These are phyloP conservation scores for Sterna hirundo DNA, from an alignment of 2,113 vertebrate species.

Conservation along the genomic window DNA sequence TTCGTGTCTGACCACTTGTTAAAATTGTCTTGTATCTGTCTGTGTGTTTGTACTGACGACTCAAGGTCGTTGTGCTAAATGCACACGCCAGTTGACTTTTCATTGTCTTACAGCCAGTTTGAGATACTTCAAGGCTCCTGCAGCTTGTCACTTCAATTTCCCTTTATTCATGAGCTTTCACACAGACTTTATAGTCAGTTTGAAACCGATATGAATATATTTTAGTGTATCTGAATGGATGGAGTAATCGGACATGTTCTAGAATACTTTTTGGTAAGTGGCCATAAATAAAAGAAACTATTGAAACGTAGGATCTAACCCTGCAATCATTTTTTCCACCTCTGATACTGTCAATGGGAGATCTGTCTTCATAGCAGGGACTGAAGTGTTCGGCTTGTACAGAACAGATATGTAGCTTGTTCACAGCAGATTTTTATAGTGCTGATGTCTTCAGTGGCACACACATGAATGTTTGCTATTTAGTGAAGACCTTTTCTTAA, in stretches of 20 bases:
- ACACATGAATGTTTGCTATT: not conserved
- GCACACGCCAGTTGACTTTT: not conserved
- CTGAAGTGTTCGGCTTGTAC: not conserved
- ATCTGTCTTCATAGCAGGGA: not conserved
- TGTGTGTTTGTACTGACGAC: not conserved
- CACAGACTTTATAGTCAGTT: not conserved
- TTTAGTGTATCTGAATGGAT: not conserved
- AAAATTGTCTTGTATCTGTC: not conserved
- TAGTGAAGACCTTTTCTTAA: not conserved
- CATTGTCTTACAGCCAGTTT: not conserved
- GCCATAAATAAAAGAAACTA: not conserved
- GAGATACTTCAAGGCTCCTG: not conserved
- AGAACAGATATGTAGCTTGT: not conserved
- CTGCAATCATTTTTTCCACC: not conserved
- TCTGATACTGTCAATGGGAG: not conserved
- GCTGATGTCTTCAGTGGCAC: not conserved
- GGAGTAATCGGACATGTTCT: not conserved
- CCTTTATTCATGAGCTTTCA: not conserved
- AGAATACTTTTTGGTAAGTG: slow-evolving; percentile 4
- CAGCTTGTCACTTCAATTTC: not conserved
- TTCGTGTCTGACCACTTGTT: not conserved
- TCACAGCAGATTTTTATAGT: slow-evolving; percentile 24
- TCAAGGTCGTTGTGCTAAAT: not conserved
- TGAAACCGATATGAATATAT: not conserved
- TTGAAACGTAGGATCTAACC: not conserved